Base-by-base conservation (phyloP, 2,113 vertebrate genomes). In the Hippocampus mohnikei region DNA sequence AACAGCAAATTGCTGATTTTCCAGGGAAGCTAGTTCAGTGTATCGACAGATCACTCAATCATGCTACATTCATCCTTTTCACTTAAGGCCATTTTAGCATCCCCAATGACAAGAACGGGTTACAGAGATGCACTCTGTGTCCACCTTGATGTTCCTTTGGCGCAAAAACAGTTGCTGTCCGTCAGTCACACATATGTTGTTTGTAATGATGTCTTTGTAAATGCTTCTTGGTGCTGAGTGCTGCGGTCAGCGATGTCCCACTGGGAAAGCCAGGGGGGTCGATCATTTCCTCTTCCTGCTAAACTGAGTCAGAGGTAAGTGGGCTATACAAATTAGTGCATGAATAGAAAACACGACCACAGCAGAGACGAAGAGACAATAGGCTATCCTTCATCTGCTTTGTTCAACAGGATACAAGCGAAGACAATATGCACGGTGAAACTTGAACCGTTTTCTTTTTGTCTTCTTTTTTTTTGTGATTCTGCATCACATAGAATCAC, bases 171-270 rank as follows among this genome's bases (percentile, higher is more conserved):
- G 81, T 85, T 80, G 80, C 71, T 67, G 69, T 74, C 81, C 79
- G 87, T 89, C 90, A 87, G 84, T 88, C 90, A 88, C 88, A 88
- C 90, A 89, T 88, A 85, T 90, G 88, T 55, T 87, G 78, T 83
- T 81, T 73, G 76, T 76, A 86, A 84, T 75, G 78, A 72, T 58
- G 76, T 79, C 84, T 87, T 87, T 89, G 86, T 88, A 66, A 37
- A 83, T 78, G 63, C 74, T 9, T 71, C 23, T 81, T 72, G 72
- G 70, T 40, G 33, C 71, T 75, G 77, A 87, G 85, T 83, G 85
- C 88, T 84, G 88, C 70, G 87, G 85, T 88, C 86, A 82, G 85
- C 84, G 67, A 68, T 42, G 79, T 85, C 87, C 86, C 87, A 81
- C 85, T 68, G 84, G 85, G 86, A 58, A 42, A 85, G 78, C 89